Evolutionary conservation across 2,797 vertebrate species (phyloP), one percentile per base, ranked within the genome.

Genomic region (Pantherophis alleghaniensis): DNA sequence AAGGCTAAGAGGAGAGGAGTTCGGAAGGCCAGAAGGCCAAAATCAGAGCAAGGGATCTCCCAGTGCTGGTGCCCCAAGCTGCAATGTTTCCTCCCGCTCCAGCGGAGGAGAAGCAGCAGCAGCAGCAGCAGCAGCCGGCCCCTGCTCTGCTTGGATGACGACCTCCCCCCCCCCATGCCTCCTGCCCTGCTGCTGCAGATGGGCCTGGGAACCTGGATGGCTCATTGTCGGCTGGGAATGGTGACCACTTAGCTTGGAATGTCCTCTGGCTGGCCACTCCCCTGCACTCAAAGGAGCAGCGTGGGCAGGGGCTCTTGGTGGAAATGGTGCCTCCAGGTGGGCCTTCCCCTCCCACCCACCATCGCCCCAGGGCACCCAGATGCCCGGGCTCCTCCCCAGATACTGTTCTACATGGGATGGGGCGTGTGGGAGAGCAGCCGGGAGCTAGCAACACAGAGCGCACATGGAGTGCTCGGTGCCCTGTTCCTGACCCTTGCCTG

Each of bases 181-280:
- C 13, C 37, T 28, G 87, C n/a, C 88, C 61, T 47, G 2, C 37
- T 16, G 87, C n/a, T 32, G 56, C 59, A 13, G 37, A 7, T 2
- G 37, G 37, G 37, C 37, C 74, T 79, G 69, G 18, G 69, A 79
- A 79, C 69, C 69, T 42, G 37, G 1, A 22, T 22, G 74, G 74
- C 37, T 42, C 18, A 42, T 20, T 79, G 32, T 37, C 7, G 3
- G 69, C 18, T 20, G 16, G 47, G 86, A 51, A 26, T 1, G 86
- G 16, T 89, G 91, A 92, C 7, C 63, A 88, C 53, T 37, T 26
- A 2, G 53, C 87, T 5, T 47, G 91, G 91, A 92, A 92, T 92
- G 91, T n/a, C 20, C 91, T 24, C n/a, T 22, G 4, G 24, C 12
- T 22, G 26, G 55, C 26, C 86, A 28, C 20, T n/a, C 86, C 47